Base-by-base conservation (phyloP, 2,113 vertebrate genomes). In the Agapornis roseicollis region DNA sequence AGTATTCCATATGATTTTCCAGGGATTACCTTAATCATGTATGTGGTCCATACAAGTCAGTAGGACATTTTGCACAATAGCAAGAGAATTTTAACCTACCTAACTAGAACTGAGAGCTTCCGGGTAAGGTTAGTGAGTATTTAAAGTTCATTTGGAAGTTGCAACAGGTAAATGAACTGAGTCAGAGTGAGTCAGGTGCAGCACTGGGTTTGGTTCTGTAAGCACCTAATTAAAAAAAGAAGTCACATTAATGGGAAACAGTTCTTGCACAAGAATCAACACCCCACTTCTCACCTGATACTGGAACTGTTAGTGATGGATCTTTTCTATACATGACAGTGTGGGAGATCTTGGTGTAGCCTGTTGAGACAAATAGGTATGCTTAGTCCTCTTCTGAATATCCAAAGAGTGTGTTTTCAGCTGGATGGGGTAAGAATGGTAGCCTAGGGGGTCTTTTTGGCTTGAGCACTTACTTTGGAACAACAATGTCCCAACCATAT, bases 131-230 rank as follows among this genome's bases (percentile, higher is more conserved):
- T 60, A 44, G 29, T 52, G 76, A 80, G 65, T 79, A 74, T 85
- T 87, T 88, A 33, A 88, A 72, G 42, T 50, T 95, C 25, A 93
- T 86, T 66, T 52, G 73, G 63, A 90, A 94, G 44, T 60, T 85
- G 64, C 85, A 89, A 76, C 66, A 90, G 76, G 39, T 64, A 47
- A 37, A 81, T 89, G 79, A 76, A 90, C 58, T 94, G 89, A 97
- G 82, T 95, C 91, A 94, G 19, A 41, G 10, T 96, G 96, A 88
- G 39, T 94, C 89, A 96, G 24, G 13, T 68, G 22, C 80, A 93
- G 79, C 92, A 74, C 42, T 85, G 80, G 92, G 89, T 91, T 96
- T 94, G 77, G 72, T 94, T 92, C 73, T 89, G 5, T 35, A 42
- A 94, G 53, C 61, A 63, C 85, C 12, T 92, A 76, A 96, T 94